Conservation (phyloP, 1,140 invertebrate genomes). For the Trissolcus basalis region DNA sequence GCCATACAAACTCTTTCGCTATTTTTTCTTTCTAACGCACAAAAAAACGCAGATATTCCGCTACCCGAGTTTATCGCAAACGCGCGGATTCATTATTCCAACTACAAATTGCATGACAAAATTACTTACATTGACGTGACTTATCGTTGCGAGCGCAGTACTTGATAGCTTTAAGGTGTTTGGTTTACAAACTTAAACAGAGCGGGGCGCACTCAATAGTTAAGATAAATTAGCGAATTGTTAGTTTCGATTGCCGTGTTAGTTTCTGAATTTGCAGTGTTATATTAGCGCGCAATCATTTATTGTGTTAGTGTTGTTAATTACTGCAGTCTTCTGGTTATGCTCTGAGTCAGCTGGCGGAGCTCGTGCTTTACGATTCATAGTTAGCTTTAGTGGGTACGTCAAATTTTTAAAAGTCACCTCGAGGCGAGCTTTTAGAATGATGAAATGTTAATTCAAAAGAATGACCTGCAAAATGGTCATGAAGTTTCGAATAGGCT, state of each 20-base stretch:
- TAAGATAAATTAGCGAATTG: not conserved
- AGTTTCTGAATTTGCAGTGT: not conserved
- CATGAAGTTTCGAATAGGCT: constrained; percentile 7
- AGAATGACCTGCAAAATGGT: constrained; percentile 10
- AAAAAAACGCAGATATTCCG: constrained; percentile 25
- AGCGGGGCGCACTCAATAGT: not conserved
- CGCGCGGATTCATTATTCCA: constrained; percentile 27
- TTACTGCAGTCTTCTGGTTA: constrained; percentile 8
- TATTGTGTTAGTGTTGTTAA: constrained; percentile 21
- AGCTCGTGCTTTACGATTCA: constrained; percentile 18
- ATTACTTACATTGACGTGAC: not conserved
- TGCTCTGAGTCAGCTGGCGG: constrained; percentile 9
- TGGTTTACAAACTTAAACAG: no score
- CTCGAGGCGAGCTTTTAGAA: constrained; percentile 30
- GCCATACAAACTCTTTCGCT: constrained; percentile 46
- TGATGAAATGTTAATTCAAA: constrained; percentile 32
- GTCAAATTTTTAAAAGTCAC: constrained; percentile 20
- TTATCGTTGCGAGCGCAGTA: no score
- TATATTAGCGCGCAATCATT: constrained; percentile 7
- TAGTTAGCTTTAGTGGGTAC: constrained; percentile 19
- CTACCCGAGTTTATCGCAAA: not conserved
- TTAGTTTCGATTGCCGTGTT: constrained; percentile 3
- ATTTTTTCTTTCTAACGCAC: constrained; percentile 52
- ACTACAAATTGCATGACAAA: not conserved
- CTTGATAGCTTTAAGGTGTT: no score